Percentiles rank a stretch among this genome's conserved stretches.
phyloP scores from a whole-genome alignment of 1,140 invertebrate genomes.

The Stegodyphus dumicola region DNA sequence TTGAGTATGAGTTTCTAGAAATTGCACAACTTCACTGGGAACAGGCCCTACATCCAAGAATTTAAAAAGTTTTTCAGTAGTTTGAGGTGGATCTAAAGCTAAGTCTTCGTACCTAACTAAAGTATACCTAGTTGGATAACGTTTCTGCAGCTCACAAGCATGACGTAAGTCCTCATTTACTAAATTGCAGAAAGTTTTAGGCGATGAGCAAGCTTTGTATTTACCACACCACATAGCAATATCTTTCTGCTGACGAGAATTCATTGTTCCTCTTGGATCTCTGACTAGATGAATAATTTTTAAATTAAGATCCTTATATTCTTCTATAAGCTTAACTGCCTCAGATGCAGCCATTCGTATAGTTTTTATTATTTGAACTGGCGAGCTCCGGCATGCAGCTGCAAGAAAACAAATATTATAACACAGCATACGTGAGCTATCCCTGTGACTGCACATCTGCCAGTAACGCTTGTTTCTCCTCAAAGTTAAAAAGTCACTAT shows the following conservation, averaged over 20 bases:
- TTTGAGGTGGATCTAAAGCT: slow-evolving; percentile 51
- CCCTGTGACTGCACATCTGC: slow-evolving; percentile 47
- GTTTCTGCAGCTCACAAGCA: slow-evolving; percentile 41
- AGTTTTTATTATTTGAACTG: slow-evolving; percentile 56
- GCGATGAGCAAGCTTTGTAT: slow-evolving; percentile 52
- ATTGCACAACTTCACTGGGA: slow-evolving; percentile 43
- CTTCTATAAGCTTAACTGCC: slow-evolving; percentile 36
- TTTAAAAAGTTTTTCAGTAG: slow-evolving; percentile 53
- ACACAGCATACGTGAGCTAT: slow-evolving; percentile 38
- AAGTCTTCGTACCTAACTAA: slow-evolving; percentile 62
- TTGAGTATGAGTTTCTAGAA: slow-evolving; percentile 58
- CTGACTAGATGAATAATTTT: slow-evolving; percentile 62
- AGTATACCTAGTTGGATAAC: slow-evolving; percentile 36
- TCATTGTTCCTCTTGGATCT: slow-evolving; percentile 63
- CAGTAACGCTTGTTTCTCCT: slow-evolving; percentile 54
- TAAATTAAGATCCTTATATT: slow-evolving; percentile 56
- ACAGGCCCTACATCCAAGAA: slow-evolving; percentile 57
- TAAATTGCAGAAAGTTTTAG: slow-evolving; percentile 37
- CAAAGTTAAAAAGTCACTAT: slow-evolving; percentile 54
- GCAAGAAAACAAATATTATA: slow-evolving; percentile 57
- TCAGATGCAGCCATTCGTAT: slow-evolving; percentile 50
- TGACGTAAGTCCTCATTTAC: slow-evolving; percentile 42
- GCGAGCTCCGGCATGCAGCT: slow-evolving; percentile 39
- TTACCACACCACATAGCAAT: slow-evolving; percentile 60
- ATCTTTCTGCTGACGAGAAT: slow-evolving; percentile 56